Evolutionary conservation across 2,888 invertebrate genomes (phyloP).

Genomic region (Drosophila meridiana): DNA sequence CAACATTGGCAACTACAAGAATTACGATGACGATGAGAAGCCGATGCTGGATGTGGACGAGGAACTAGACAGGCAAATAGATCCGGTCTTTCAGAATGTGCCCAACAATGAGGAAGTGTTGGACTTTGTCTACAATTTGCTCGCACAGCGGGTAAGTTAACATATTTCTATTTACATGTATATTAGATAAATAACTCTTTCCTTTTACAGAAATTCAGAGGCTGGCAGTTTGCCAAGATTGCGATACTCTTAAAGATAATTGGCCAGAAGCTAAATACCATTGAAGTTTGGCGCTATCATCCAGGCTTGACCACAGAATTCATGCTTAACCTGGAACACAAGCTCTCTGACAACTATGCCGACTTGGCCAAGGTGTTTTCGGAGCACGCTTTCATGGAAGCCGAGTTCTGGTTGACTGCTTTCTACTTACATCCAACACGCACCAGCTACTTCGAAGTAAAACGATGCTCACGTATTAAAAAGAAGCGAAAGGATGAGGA

Average conservation of each 20-base stretch:
- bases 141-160: conserved; percentile 71
- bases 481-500: conserved; percentile 66
- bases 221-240: conserved; percentile 83
- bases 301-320: conserved; percentile 80
- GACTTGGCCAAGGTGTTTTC: conserved; percentile 80
- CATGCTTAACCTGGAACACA: conserved; percentile 77
- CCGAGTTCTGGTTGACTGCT: conserved; percentile 83
- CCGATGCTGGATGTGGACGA: conserved; percentile 54
- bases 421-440: conserved; percentile 81
- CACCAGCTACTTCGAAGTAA: conserved; percentile 71
- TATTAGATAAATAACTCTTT: neutral
- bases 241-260: conserved; percentile 80
- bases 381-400: conserved; percentile 80
- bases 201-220: conserved; percentile 67
- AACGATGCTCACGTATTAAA: conserved; percentile 77
- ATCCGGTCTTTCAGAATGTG: conserved; percentile 81
- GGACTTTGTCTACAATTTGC: conserved; percentile 72
- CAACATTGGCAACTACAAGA: conserved; percentile 81
- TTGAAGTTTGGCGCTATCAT: conserved; percentile 83
- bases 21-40: conserved; percentile 72
- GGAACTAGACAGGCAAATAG: conserved; percentile 68
- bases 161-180: neutral
- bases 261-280: conserved; percentile 78
- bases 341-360: conserved; percentile 76
- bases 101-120: conserved; percentile 78